Conservation (phyloP, 2,888 invertebrate species). For the Adelognathus sp. region DNA sequence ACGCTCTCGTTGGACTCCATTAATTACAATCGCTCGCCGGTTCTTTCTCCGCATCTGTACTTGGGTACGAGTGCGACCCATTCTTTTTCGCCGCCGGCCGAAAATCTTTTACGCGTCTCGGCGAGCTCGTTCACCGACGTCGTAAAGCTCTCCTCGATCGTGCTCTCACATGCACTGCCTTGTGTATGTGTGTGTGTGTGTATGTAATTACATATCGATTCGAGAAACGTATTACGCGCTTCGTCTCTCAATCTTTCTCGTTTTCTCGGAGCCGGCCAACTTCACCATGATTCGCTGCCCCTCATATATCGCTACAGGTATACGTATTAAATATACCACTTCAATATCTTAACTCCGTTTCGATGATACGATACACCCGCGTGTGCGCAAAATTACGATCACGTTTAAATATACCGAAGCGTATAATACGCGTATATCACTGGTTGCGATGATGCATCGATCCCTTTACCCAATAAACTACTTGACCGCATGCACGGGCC, state of each 20-base stretch:
- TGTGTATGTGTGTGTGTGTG: too few species aligned
- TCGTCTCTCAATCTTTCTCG: constrained; percentile 24
- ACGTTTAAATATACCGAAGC: background rate
- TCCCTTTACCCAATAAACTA: constrained; percentile 11
- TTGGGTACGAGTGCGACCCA: constrained; percentile 24
- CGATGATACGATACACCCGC: constrained; percentile 1
- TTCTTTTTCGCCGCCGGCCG: constrained; percentile 55
- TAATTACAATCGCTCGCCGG: constrained; percentile 35
- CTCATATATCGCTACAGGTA: background rate
- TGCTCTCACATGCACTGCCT: constrained; percentile 26
- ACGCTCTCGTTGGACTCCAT: constrained; percentile 53
- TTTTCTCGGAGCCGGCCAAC: constrained; percentile 37
- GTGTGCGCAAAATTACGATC: background rate
- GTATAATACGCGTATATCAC: background rate
- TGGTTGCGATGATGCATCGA: constrained; percentile 1
- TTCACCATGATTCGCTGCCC: constrained; percentile 11
- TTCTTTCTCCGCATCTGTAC: constrained; percentile 23
- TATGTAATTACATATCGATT: constrained; percentile 58
- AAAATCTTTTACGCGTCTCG: constrained; percentile 30
- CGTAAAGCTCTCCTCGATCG: constrained; percentile 39
- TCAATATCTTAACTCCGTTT: constrained; percentile 25
- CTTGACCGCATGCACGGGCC: background rate
- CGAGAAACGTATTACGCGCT: constrained; percentile 50
- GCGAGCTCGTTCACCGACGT: constrained; percentile 30
- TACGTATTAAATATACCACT: constrained; percentile 1